Evolutionary conservation across 2,888 invertebrate genomes (phyloP).

Genomic region (Cataglyphis altisquamis): DNA sequence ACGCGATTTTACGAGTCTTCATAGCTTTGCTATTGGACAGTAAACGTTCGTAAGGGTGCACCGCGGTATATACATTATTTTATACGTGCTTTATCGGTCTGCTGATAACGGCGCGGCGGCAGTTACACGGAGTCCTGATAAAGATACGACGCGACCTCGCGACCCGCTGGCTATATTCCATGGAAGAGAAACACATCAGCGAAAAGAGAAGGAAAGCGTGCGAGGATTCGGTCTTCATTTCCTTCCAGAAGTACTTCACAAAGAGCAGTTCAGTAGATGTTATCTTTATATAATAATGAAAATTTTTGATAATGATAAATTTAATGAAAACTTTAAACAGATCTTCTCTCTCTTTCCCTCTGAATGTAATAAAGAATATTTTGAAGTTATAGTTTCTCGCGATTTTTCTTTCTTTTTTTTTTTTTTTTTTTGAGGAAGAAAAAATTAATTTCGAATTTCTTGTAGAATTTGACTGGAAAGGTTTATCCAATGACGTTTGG

Average conservation of each 20-base stretch:
- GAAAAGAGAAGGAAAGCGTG: slow-evolving; percentile 48
- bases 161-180: slow-evolving; percentile 77
- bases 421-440: neutral
- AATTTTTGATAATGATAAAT: neutral
- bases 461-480: neutral
- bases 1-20: slow-evolving; percentile 21
- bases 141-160: slow-evolving; percentile 81
- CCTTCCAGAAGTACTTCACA: slow-evolving; percentile 60
- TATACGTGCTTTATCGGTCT: slow-evolving; percentile 81
- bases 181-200: slow-evolving; percentile 64
- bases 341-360: neutral
- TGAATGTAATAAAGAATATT: neutral
- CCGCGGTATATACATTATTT: slow-evolving; percentile 77
- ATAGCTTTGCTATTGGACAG: slow-evolving; percentile 56
- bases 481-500: neutral
- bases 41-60: slow-evolving; percentile 70
- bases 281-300: neutral
- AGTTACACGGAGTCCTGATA: slow-evolving; percentile 81
- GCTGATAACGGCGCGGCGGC: slow-evolving; percentile 74
- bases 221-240: slow-evolving; percentile 55
- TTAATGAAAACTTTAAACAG: neutral
- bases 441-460: neutral
- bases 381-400: neutral
- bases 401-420: neutral
- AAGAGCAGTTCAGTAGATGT: neutral